phyloP scores from a whole-genome alignment of 2,797 vertebrate species.

The Eidolon dupreanum region DNA sequence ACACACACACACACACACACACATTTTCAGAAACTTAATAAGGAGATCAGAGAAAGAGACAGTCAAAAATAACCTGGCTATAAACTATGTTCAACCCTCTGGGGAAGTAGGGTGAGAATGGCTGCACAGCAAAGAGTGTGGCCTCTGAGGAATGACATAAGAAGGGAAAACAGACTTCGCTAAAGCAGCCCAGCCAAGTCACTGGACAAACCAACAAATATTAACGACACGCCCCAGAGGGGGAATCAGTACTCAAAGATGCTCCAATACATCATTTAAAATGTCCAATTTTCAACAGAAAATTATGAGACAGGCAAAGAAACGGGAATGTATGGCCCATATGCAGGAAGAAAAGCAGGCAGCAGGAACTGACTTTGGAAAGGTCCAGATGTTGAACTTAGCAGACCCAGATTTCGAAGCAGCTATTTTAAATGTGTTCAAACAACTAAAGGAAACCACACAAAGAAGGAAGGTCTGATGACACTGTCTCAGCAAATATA shows the following conservation, averaged over 20 bases:
- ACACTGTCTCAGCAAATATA: background rate
- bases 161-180: background rate
- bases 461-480: background rate
- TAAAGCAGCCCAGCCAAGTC: background rate
- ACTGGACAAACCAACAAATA: slow-evolving; percentile 17
- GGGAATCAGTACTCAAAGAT: background rate
- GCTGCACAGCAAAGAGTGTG: background rate
- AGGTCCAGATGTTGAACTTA: background rate
- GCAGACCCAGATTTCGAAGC: background rate
- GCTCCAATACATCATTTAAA: background rate
- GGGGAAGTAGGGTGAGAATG: background rate
- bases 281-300: background rate
- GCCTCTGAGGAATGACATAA: background rate
- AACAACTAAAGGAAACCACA: background rate
- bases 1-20: background rate
- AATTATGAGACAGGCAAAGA: background rate
- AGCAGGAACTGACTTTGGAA: slow-evolving; percentile 19
- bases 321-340: background rate
- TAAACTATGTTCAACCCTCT: slow-evolving; percentile 6
- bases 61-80: slow-evolving; percentile 8
- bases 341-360: background rate
- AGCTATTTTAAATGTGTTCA: slow-evolving; percentile 36
- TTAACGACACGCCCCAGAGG: background rate
- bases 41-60: background rate
- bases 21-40: slow-evolving; percentile 8